Evolutionary conservation across 2,888 invertebrate species (phyloP), one percentile per base, ranked within the genome.

Genomic region (Pandemis corylana): DNA sequence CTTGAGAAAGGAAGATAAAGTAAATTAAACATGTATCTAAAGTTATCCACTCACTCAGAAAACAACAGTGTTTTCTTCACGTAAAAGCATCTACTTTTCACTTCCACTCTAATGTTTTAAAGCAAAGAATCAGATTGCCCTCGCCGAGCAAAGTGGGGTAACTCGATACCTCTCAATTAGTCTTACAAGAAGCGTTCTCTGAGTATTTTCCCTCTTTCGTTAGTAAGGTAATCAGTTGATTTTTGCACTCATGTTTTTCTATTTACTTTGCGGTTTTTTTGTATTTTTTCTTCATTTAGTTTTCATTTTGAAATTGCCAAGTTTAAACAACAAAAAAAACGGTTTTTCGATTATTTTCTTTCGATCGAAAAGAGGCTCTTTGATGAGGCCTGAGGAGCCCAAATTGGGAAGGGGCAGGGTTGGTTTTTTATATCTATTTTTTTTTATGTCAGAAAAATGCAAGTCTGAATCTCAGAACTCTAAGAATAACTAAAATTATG

Each of bases 61-160:
- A n/a, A n/a, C n/a, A n/a, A n/a, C n/a, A n/a, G n/a, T n/a, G 13
- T 61, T 61, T 61, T 44, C 44, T 20, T 13, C 61, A 12, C 61
- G 28, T 61, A 12, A 36, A 61, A 66, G 51, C 49, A 20, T 66
- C 66, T 4, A 66, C 28, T 66, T 66, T n/a, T n/a, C 65, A 15
- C 63, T 63, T 20, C 65, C 46, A 51, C 66, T 53, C 59, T 59
- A 65, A 36, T 68, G 63, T 74, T 72, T 67, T 41, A 41, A 69
- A 74, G 74, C 56, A 74, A 74, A 74, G 74, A 74, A 69, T 74
- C 74, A 74, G 65, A 74, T 74, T 74, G 68, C 73, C 64, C 46
- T 49, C 49, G 59, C 49, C 41, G 36, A 13, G 69, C 64, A 61
- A 72, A 74, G 74, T 70, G 69, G 74, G 65, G 69, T 44, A 74